These are phyloP conservation scores for Cistogaster globosa DNA, from an alignment of 2,888 invertebrate genomes.

Conservation along the genomic window DNA sequence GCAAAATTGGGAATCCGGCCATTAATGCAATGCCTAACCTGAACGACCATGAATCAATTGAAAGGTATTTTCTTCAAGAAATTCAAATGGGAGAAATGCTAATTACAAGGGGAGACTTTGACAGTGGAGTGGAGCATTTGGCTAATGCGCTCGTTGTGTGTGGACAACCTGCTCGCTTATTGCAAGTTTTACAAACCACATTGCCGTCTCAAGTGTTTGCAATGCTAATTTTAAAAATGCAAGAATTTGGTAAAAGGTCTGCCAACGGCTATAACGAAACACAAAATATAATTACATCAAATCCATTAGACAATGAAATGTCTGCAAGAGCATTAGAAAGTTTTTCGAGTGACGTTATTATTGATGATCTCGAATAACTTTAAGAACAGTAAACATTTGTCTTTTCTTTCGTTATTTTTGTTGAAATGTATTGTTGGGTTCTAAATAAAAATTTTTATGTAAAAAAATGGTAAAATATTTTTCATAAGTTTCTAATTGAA, in stretches of 20 bases:
- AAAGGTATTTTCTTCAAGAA: slow-evolving; percentile 86
- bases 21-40: too few species aligned
- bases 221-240: slow-evolving; percentile 89
- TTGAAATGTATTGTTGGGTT: too few species aligned
- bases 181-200: slow-evolving; percentile 91
- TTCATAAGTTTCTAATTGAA: too few species aligned
- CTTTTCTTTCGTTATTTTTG: too few species aligned
- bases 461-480: too few species aligned
- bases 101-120: slow-evolving; percentile 92
- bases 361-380: slow-evolving; percentile 81
- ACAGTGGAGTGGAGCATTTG: slow-evolving; percentile 97
- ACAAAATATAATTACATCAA: slow-evolving; percentile 75
- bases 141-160: slow-evolving; percentile 99
- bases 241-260: slow-evolving; percentile 81
- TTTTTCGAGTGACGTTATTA: slow-evolving; percentile 74
- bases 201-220: slow-evolving; percentile 97
- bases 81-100: slow-evolving; percentile 97
- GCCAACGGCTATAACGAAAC: slow-evolving; percentile 77
- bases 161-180: slow-evolving; percentile 87
- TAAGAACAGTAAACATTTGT: not conserved
- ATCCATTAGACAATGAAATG: slow-evolving; percentile 73
- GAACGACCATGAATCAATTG: too few species aligned
- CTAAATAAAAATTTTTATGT: too few species aligned
- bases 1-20: too few species aligned
- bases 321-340: slow-evolving; percentile 76